Percentiles rank a stretch among this genome's conserved stretches.
These are phyloP conservation scores for Balaeniceps rex DNA, from an alignment of 2,113 vertebrate genomes.

Conservation along the genomic window DNA sequence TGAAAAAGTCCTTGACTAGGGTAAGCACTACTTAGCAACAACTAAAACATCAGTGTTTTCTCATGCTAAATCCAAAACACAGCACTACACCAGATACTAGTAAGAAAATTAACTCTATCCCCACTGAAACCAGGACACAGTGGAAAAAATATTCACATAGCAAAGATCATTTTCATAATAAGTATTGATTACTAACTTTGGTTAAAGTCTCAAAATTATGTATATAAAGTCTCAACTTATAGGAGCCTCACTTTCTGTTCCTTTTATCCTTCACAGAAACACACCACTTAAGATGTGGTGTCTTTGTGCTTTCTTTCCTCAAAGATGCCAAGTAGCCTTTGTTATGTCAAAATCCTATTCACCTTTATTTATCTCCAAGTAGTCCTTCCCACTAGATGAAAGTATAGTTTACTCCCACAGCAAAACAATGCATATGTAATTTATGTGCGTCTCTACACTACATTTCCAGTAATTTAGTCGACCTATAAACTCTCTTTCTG, in stretches of 20 bases:
- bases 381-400: not conserved
- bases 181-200: not conserved
- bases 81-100: too few species aligned
- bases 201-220: not conserved
- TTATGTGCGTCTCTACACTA: not conserved
- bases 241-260: not conserved
- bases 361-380: not conserved
- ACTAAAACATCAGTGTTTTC: too few species aligned
- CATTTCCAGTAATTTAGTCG: not conserved
- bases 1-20: too few species aligned
- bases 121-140: too few species aligned
- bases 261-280: not conserved
- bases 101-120: too few species aligned
- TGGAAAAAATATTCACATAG: not conserved
- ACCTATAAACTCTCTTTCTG: not conserved
- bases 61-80: too few species aligned
- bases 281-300: not conserved
- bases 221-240: not conserved
- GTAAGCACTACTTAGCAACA: too few species aligned
- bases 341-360: not conserved
- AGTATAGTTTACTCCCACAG: not conserved
- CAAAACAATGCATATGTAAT: not conserved
- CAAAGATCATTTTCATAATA: not conserved
- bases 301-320: not conserved
- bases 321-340: not conserved